A percentile compares a stretch with the other conserved stretches of the same genome.
phyloP scores from a whole-genome alignment of 37 sponge, comb jelly and placozoan species.

The Lycopodina hypogea region DNA sequence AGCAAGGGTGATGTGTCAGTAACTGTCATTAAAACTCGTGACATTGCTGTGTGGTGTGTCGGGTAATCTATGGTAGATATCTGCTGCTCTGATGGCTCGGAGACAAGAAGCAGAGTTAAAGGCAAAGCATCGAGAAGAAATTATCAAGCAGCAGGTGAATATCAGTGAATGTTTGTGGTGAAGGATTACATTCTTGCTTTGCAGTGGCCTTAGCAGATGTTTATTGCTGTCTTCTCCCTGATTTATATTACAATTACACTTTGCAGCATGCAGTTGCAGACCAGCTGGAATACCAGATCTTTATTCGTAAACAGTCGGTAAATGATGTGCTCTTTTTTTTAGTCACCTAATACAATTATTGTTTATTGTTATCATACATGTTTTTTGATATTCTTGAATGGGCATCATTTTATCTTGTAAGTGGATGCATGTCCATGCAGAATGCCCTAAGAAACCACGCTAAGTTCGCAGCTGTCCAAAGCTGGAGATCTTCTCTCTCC shows the following conservation, averaged over 20 bases:
- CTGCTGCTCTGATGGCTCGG: constrained; percentile 52
- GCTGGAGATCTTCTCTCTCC: constrained; percentile 53
- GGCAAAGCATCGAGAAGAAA: constrained; percentile 21
- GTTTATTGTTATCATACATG: not conserved
- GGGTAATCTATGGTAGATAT: constrained; percentile 9
- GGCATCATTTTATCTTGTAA: not conserved
- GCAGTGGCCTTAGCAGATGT: too few relatives aligned
- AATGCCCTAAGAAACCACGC: constrained; percentile 55
- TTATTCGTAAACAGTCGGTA: constrained; percentile 35
- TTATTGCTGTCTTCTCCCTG: too few relatives aligned
- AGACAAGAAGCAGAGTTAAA: constrained; percentile 54
- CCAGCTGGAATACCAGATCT: constrained; percentile 31
- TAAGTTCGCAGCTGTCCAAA: constrained; percentile 38
- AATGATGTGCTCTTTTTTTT: not conserved
- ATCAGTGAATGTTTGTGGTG: not conserved
- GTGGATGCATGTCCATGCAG: constrained; percentile 24
- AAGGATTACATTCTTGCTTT: not conserved
- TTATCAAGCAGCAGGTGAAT: constrained; percentile 47
- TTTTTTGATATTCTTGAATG: not conserved
- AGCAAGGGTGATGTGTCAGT: not conserved
- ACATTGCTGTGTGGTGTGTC: not conserved
- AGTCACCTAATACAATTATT: too few relatives aligned
- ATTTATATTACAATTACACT: too few relatives aligned
- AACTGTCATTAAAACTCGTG: not conserved
- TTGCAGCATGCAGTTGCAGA: constrained; percentile 32